Evolutionary conservation across 2,888 invertebrate species (phyloP).

Genomic region (Ptilodon capucinus): DNA sequence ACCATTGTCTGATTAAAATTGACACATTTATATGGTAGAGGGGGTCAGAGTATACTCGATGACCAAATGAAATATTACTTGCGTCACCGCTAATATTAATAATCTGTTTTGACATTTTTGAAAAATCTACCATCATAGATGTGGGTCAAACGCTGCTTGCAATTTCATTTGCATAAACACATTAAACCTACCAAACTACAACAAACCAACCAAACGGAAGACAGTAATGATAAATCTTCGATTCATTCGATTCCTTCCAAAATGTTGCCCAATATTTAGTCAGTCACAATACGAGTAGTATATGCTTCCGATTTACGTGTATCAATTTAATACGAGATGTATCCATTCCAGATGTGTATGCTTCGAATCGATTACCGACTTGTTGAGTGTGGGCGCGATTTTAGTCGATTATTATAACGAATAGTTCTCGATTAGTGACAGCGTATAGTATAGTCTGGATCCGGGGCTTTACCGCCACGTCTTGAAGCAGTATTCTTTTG

Average conservation of each 20-base stretch:
- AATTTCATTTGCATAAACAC: no score
- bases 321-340: constrained; percentile 37
- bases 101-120: background rate
- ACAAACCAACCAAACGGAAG: no score
- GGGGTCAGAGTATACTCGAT: no score
- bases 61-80: no score
- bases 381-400: constrained; percentile 20
- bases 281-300: constrained; percentile 16
- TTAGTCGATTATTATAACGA: constrained; percentile 17
- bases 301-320: constrained; percentile 30
- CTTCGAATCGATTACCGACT: constrained; percentile 11
- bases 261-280: background rate
- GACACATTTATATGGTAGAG: no score
- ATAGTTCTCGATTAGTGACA: constrained; percentile 12
- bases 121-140: no score
- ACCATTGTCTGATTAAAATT: no score
- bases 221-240: no score
- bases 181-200: no score
- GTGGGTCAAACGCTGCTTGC: no score
- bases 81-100: background rate
- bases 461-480: no score
- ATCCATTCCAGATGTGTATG: constrained; percentile 26
- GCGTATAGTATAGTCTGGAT: constrained; percentile 20
- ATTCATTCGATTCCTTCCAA: background rate
- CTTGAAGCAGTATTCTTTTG: no score